These are phyloP conservation scores for Drosophila grimshawi DNA, from an alignment of 1,140 invertebrate species.

Conservation along the genomic window DNA sequence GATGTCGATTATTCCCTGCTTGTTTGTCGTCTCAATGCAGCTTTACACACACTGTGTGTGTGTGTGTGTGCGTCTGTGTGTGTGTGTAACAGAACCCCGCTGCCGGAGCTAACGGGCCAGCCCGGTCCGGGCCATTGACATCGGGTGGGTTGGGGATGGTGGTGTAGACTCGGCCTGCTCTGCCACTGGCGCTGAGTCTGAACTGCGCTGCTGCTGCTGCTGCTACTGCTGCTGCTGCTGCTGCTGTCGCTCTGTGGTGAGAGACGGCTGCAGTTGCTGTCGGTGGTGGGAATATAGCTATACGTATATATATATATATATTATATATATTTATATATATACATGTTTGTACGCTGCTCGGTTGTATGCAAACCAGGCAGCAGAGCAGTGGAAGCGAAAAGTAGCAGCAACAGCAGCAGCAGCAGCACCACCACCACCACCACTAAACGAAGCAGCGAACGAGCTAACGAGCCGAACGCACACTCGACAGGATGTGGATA, in stretches of 20 bases:
- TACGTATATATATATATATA: slow-evolving; percentile 35
- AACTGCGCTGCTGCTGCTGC: slow-evolving; percentile 38
- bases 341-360: slow-evolving; percentile 16
- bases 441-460: slow-evolving; percentile 62
- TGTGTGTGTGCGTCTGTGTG: slow-evolving; percentile 31
- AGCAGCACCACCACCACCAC: slow-evolving; percentile 16
- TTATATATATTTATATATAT: slow-evolving; percentile 60
- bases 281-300: slow-evolving; percentile 73
- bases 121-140: slow-evolving; percentile 52
- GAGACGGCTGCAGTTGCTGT: slow-evolving; percentile 46
- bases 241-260: slow-evolving; percentile 31
- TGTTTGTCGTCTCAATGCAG: slow-evolving; percentile 78
- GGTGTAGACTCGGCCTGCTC: slow-evolving; percentile 26
- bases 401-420: slow-evolving; percentile 19
- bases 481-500: slow-evolving; percentile 75
- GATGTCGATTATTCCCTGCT: slow-evolving; percentile 75
- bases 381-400: slow-evolving; percentile 23
- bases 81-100: slow-evolving; percentile 50
- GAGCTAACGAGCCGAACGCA: slow-evolving; percentile 57
- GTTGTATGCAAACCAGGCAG: slow-evolving; percentile 52
- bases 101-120: slow-evolving; percentile 52
- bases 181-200: slow-evolving; percentile 32
- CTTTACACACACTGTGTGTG: slow-evolving; percentile 8
- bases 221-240: slow-evolving; percentile 15
- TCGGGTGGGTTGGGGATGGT: slow-evolving; percentile 36